Evolutionary conservation across 2,113 vertebrate genomes (phyloP).

Genomic region (Trematocara macrostoma): DNA sequence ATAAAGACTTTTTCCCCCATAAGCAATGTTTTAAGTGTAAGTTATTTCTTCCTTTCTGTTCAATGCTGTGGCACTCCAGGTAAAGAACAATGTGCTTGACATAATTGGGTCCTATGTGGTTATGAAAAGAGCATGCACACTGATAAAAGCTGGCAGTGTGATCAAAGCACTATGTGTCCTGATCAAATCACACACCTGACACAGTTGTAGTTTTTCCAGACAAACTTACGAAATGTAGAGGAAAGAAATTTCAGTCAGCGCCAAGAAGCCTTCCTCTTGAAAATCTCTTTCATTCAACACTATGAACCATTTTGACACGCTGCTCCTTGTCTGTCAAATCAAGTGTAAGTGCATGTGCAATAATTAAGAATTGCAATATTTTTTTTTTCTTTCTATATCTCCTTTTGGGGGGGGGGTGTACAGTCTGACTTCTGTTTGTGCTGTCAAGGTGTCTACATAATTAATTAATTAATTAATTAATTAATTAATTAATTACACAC

Average conservation of each 20-base stretch:
- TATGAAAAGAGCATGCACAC: constrained; percentile 44
- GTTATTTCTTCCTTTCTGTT: constrained; percentile 44
- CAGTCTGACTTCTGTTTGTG: not conserved
- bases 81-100: constrained; percentile 56
- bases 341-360: not conserved
- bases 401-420: not conserved
- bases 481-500: not conserved
- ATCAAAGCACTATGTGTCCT: constrained; percentile 51
- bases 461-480: not conserved
- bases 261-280: not conserved
- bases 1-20: constrained; percentile 36
- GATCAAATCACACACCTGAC: constrained; percentile 53
- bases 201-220: constrained; percentile 38
- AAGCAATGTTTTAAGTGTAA: constrained; percentile 37
- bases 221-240: constrained; percentile 13
- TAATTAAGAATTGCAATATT: not conserved
- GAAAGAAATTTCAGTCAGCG: constrained; percentile 25
- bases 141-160: constrained; percentile 57
- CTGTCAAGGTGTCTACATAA: not conserved
- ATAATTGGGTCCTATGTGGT: constrained; percentile 65
- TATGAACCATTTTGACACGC: not conserved
- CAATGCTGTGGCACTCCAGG: constrained; percentile 19
- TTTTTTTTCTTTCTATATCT: not conserved
- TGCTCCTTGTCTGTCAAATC: not conserved
- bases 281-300: not conserved